Evolutionary conservation across 2,113 vertebrate genomes (phyloP).

Genomic region (Takifugu bimaculatus): DNA sequence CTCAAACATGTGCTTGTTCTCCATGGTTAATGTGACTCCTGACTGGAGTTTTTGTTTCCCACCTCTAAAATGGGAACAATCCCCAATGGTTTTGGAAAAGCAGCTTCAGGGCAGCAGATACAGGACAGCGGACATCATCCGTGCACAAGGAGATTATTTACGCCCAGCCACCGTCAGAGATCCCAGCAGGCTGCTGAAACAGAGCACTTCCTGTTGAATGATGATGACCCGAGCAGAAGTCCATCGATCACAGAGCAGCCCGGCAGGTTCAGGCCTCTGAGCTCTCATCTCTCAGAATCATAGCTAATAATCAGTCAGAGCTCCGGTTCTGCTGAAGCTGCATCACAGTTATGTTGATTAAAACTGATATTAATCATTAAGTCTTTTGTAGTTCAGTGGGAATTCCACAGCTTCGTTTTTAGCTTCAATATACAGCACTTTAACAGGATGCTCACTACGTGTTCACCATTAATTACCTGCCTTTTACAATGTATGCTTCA

Average conservation of each 20-base stretch:
- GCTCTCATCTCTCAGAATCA: slow-evolving; percentile 79
- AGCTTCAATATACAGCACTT: no score
- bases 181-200: slow-evolving; percentile 89
- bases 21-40: no score
- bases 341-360: neutral
- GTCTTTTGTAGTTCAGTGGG: no score
- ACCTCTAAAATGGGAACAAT: no score
- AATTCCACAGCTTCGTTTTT: no score
- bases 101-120: neutral
- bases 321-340: slow-evolving; percentile 2
- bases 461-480: no score
- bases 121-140: slow-evolving; percentile 58
- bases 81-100: no score
- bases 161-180: slow-evolving; percentile 88
- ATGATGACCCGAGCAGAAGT: slow-evolving; percentile 88
- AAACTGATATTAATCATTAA: no score
- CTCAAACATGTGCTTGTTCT: no score
- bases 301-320: slow-evolving; percentile 63
- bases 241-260: slow-evolving; percentile 84
- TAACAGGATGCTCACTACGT: no score
- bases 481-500: no score
- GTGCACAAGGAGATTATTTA: slow-evolving; percentile 87
- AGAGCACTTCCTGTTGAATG: slow-evolving; percentile 90
- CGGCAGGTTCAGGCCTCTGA: slow-evolving; percentile 76
- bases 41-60: no score